Percentiles rank a stretch among this genome's conserved stretches.
Conservation (phyloP, 2,113 vertebrate genomes). For the Peromyscus californicus region DNA sequence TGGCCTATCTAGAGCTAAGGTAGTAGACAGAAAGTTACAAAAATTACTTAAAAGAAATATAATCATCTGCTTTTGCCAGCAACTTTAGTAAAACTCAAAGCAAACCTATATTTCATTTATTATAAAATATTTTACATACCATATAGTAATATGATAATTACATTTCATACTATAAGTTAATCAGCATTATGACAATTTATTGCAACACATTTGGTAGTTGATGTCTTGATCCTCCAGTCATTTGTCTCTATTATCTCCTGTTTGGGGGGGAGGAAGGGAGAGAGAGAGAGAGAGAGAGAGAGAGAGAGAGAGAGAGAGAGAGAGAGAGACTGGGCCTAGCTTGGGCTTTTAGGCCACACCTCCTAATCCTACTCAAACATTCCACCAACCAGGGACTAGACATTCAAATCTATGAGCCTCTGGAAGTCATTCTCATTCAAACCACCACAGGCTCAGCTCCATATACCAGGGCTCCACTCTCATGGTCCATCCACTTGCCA, state of each 20-base stretch:
- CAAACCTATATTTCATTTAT: neutral
- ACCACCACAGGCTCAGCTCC: no score
- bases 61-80: neutral
- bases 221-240: neutral
- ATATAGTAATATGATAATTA: slow-evolving; percentile 1
- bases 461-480: no score
- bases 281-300: neutral
- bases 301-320: no score
- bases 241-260: neutral
- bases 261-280: no score
- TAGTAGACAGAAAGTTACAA: neutral
- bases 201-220: neutral
- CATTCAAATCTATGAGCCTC: neutral
- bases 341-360: neutral
- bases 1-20: neutral
- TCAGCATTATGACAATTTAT: neutral
- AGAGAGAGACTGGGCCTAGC: neutral
- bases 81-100: slow-evolving; percentile 36
- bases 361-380: neutral
- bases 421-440: neutral
- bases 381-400: neutral
- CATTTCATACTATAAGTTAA: neutral
- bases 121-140: neutral
- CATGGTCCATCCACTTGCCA: neutral
- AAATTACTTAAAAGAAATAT: neutral